These are phyloP conservation scores for Eupeodes luniger DNA, from an alignment of 2,888 invertebrate genomes.

Conservation along the genomic window DNA sequence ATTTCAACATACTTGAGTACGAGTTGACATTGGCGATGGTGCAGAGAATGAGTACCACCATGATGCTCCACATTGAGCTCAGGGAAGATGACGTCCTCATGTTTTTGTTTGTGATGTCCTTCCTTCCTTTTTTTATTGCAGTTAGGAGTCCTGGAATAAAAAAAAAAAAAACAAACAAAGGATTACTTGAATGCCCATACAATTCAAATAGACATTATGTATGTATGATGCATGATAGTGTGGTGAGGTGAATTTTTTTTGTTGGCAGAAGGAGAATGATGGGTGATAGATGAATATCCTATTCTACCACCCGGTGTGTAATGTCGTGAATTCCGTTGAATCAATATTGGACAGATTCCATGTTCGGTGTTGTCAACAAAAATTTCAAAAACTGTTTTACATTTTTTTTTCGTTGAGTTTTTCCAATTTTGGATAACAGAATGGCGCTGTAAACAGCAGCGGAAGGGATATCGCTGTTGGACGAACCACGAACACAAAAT, in stretches of 20 bases:
- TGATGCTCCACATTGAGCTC: slow-evolving; percentile 64
- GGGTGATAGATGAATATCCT: background rate
- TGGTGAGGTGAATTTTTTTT: background rate
- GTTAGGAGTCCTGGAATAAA: slow-evolving; percentile 59
- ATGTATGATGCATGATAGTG: background rate
- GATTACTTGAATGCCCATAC: slow-evolving; percentile 51
- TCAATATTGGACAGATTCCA: slow-evolving; percentile 73
- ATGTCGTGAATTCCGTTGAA: slow-evolving; percentile 63
- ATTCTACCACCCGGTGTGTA: background rate
- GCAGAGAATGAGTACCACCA: slow-evolving; percentile 79
- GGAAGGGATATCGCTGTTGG: slow-evolving; percentile 16
- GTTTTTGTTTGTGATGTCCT: slow-evolving; percentile 18
- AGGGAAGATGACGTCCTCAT: slow-evolving; percentile 64
- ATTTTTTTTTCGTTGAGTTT: background rate
- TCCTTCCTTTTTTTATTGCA: background rate
- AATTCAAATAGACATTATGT: background rate
- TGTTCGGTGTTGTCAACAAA: slow-evolving; percentile 72
- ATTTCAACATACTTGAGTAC: slow-evolving; percentile 83
- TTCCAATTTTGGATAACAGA: slow-evolving; percentile 18
- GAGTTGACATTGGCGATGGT: slow-evolving; percentile 81
- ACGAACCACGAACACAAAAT: slow-evolving; percentile 35
- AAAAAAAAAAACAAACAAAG: slow-evolving; percentile 49
- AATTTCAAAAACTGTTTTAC: background rate
- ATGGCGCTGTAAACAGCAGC: slow-evolving; percentile 50
- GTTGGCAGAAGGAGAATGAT: too few species aligned